Base-by-base conservation (phyloP, 2,113 vertebrate genomes). In the Toxotes chatareus region DNA sequence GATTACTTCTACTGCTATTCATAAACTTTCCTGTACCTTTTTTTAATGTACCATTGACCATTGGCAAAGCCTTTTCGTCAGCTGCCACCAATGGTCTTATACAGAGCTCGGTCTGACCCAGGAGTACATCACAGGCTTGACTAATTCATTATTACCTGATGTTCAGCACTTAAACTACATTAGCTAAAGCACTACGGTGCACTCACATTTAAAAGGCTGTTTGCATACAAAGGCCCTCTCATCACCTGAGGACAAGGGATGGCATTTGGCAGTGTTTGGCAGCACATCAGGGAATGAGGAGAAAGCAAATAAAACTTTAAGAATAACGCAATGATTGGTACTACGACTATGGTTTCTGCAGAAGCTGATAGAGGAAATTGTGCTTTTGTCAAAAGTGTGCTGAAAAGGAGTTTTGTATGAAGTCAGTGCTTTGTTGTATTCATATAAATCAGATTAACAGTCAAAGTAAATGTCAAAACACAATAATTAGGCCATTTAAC, bases 101-200 rank as follows among this genome's bases (percentile, higher is more conserved):
- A 59, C 34, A 32, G 32, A n/a, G n/a, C 53, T 53, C 1, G 3
- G 36, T 62, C 44, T 77, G 63, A 80, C 53, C 57, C 34, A 34
- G 38, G 32, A 76, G 64, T 68, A 69, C 36, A 61, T 38, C 3
- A 7, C 27, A n/a, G 53, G 14, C 14, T 36, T 34, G 73, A 56
- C 36, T 79, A 44, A 83, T 61, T 80, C 21, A 85, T 80, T 79
- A 82, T 83, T 44, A 70, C 68, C 78, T 63, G 46, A 73, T 86
- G 73, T 77, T 86, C 74, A 60, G 56, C 60, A 79, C 61, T 85
- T 83, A 60, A 66, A 71, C 49, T 63, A 5, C 80, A 76, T 82
- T 71, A 77, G 66, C 64, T 42, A 32, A 83, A 76, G 76, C 42
- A 47, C 42, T 62, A 61, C 6, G 46, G 21, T 17, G 62, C 72